phyloP scores from a whole-genome alignment of 2,888 invertebrate genomes.

The Spilarctia lutea region DNA sequence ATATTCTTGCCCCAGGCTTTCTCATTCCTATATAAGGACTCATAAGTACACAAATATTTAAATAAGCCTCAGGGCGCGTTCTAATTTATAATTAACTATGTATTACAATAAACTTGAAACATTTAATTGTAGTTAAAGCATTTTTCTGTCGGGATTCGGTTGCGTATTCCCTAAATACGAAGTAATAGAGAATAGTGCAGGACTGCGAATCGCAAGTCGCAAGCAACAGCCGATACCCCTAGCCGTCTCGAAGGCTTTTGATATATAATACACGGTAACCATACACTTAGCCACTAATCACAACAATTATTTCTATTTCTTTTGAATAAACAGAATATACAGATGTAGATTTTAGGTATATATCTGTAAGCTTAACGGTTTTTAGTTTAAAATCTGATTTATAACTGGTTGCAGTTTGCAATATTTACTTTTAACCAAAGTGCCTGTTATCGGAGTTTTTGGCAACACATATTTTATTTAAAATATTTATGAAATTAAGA shows the following conservation, averaged over 20 bases:
- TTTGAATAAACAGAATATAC: slow-evolving; percentile 55
- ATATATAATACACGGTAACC: slow-evolving; percentile 63
- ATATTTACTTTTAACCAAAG: background rate
- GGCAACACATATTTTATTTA: background rate
- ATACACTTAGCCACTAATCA: slow-evolving; percentile 82
- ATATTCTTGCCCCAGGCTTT: slow-evolving; percentile 48
- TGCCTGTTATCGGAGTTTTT: background rate
- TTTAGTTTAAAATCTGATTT: too few relatives aligned
- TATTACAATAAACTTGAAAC: slow-evolving; percentile 79
- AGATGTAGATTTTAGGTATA: slow-evolving; percentile 37
- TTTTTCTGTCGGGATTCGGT: slow-evolving; percentile 73
- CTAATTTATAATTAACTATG: slow-evolving; percentile 78
- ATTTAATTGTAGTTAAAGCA: slow-evolving; percentile 85
- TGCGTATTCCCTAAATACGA: slow-evolving; percentile 42
- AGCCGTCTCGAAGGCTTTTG: slow-evolving; percentile 85
- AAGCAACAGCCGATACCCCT: slow-evolving; percentile 66
- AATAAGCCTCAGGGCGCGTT: slow-evolving; percentile 62
- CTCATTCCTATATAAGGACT: slow-evolving; percentile 56
- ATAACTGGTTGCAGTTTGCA: background rate
- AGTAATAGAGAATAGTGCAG: slow-evolving; percentile 5
- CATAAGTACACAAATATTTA: slow-evolving; percentile 67
- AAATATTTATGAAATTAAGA: background rate
- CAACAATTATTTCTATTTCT: slow-evolving; percentile 69
- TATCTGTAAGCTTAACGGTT: slow-evolving; percentile 26
- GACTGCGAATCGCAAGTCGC: slow-evolving; percentile 17